Percentiles rank a stretch among this genome's conserved stretches.
Evolutionary conservation across 2,113 vertebrate genomes (phyloP).

Genomic region (Gobio gobio): DNA sequence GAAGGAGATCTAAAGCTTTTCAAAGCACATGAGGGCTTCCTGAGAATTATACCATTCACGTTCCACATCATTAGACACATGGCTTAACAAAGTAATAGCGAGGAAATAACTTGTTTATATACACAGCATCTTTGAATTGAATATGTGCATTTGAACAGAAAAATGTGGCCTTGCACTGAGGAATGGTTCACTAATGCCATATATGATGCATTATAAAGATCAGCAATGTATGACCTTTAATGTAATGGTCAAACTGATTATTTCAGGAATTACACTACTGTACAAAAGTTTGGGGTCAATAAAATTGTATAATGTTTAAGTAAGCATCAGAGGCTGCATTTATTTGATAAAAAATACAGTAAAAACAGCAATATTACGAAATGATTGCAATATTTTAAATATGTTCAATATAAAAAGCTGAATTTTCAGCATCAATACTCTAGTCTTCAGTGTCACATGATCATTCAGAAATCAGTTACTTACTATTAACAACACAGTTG

Average conservation of each 20-base stretch:
- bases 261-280: not conserved
- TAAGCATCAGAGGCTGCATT: not conserved
- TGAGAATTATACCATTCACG: not conserved
- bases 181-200: not conserved
- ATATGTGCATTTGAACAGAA: not conserved
- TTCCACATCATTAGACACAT: slow-evolving; percentile 5
- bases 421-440: not conserved
- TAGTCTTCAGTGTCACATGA: not conserved
- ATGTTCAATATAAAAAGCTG: not conserved
- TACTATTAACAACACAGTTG: not conserved
- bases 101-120: not conserved
- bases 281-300: not conserved
- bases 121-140: not conserved
- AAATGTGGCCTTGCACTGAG: not conserved
- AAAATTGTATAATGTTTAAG: too few relatives aligned
- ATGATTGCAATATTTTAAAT: not conserved
- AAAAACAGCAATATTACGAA: not conserved
- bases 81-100: not conserved
- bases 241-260: not conserved
- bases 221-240: not conserved
- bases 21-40: not conserved
- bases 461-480: not conserved
- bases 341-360: not conserved
- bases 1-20: slow-evolving; percentile 15
- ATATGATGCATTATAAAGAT: not conserved